Conservation (phyloP, 2,113 vertebrate genomes). For the Grammomys surdaster region DNA sequence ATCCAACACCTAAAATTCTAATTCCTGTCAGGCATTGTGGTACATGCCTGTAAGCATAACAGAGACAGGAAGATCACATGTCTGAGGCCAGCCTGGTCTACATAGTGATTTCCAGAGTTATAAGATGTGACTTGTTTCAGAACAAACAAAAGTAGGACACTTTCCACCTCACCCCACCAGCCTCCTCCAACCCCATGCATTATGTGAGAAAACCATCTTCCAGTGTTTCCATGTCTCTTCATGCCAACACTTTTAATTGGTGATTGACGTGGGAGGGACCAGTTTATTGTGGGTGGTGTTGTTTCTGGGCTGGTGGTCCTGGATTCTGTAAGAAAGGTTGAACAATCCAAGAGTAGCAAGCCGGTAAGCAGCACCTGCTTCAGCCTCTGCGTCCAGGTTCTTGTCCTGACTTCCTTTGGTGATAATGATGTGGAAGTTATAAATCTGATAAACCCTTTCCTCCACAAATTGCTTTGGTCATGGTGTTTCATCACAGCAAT, state of each 20-base stretch:
- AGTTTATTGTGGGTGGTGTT: background rate
- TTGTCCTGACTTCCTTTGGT: background rate
- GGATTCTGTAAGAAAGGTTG: background rate
- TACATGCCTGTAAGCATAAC: background rate
- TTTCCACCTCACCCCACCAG: background rate
- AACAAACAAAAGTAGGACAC: background rate
- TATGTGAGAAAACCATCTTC: background rate
- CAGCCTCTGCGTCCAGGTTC: background rate
- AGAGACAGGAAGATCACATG: background rate
- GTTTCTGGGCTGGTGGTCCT: background rate
- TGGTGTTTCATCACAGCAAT: background rate
- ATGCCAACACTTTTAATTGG: background rate
- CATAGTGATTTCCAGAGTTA: background rate
- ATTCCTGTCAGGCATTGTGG: background rate
- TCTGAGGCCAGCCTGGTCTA: background rate
- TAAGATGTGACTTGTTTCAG: background rate
- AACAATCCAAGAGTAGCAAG: background rate
- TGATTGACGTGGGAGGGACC: background rate
- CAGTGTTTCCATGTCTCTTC: background rate
- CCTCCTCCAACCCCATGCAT: too few relatives aligned
- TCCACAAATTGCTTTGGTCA: background rate
- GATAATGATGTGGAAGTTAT: background rate
- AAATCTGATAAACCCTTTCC: background rate
- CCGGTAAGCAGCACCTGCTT: background rate
- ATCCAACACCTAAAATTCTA: background rate